Evolutionary conservation across 1,140 invertebrate genomes (phyloP), one percentile per base, ranked within the genome.

Genomic region (Drosophila kikkawai): DNA sequence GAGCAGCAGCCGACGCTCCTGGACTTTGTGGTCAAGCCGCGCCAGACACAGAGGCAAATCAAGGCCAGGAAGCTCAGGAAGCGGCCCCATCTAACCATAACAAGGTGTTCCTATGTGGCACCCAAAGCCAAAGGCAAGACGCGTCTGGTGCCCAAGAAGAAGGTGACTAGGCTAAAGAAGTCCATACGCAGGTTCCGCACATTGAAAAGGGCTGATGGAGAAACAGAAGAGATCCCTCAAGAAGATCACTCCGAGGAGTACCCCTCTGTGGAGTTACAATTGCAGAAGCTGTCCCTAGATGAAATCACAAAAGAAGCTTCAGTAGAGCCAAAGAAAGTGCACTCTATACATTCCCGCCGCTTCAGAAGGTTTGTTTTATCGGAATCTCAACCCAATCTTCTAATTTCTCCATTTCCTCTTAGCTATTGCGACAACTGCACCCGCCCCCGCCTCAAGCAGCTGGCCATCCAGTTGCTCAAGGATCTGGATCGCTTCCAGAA

Each of bases 401-500:
- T 56, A 8, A 56, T 56, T 7, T 2, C 7, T 26, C 13, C 12
- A 26, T 15, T 44, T 51, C 13, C 29, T 5, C 34, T 1, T 19
- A 92, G 91, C 53, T 92, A 93, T 61, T 93, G 92, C 45, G 86
- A 93, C 41, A 91, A 92, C 75, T 91, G 87, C 56, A 92, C 83
- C 1, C 80, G 81, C 3, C 17, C 73, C 6, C 56, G 65, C 0
- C 75, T 93, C 0, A 77, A 73, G 26, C 37, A 90, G 47, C 39
- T 92, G 12, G 65, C 67, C 11, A 79, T 65, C 19, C 56, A 82
- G 22, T 32, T 96, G 11, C 65, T 96, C 4, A 93, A 93, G 63
- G 94, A 95, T 69, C 86, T 96, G 13, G 92, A 95, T 60, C 88
- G 93, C 8, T 95, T 95, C 77, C 95, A 96, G 83, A 95, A 95